Conservation (phyloP, 2,797 vertebrate species). For the Vireo griseus region DNA sequence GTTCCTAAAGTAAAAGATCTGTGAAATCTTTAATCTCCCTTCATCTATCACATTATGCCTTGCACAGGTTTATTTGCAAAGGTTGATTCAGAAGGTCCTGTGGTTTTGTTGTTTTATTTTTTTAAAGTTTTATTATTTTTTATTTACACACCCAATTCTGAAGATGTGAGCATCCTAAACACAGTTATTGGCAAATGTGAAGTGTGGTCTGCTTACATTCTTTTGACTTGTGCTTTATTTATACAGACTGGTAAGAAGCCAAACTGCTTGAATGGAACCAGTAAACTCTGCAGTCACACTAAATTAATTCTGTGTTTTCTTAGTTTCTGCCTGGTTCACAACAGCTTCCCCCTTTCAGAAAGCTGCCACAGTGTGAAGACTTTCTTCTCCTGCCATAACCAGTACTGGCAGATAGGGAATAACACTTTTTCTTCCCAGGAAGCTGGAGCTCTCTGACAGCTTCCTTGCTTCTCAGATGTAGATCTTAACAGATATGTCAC, state of each 20-base stretch:
- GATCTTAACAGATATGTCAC: rapidly evolving
- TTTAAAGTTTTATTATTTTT: background rate
- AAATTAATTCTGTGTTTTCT: conserved; percentile 10
- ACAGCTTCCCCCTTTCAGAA: background rate
- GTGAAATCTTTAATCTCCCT: background rate
- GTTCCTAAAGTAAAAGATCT: background rate
- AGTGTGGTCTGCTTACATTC: background rate
- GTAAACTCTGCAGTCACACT: background rate
- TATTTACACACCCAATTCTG: background rate
- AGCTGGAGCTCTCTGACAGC: background rate
- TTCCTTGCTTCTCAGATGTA: background rate
- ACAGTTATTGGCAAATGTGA: background rate
- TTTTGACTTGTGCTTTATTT: background rate
- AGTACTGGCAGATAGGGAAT: background rate
- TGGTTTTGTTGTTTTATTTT: background rate
- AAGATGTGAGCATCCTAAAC: background rate
- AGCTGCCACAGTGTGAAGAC: background rate
- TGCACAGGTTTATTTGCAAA: background rate
- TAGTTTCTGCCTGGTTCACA: background rate
- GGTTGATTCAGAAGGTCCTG: background rate
- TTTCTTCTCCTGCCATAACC: background rate
- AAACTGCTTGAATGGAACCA: background rate
- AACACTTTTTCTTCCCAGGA: background rate
- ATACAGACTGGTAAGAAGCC: background rate
- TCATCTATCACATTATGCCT: background rate